Base-by-base conservation (phyloP, 2,888 invertebrate genomes). In the Plebejus melissa region DNA sequence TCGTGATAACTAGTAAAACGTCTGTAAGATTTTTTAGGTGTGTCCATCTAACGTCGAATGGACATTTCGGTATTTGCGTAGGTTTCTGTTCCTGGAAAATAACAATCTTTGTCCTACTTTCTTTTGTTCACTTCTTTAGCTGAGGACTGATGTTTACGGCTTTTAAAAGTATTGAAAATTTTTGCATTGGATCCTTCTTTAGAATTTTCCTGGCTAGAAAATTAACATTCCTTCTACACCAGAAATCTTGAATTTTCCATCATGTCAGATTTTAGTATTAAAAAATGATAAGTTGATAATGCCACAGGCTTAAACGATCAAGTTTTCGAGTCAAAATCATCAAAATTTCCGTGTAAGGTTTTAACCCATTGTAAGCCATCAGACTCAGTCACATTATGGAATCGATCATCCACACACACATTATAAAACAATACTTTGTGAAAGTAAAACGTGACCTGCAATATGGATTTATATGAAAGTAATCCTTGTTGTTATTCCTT, bases 371-470 rank as follows among this genome's bases (percentile, higher is more conserved):
- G 60, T 4, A 65, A 65, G 32, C 32, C 6, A 65, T 65, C 32
- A 65, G 28, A 65, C 60, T 65, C 28, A 16, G 32, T 28, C 28
- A 36, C 32, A 65, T 36, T 65, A 79, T 80, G 74, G 77, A 28
- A 32, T 65, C 9, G 50, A 36, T 38, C 4, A 54, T 74, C 54
- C 28, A 9, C 22, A 69, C 32, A 11, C 50, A 32, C 32, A 22
- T 28, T 41, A 16, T 54, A 32, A 22, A 16, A 50, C 22, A 50
- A 72, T 72, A 28, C 54, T 28, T 54, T 50, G 72, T 72, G 72
- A 72, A 72, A 72, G 72, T 72, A 13, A 72, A 72, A 72, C 72
- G 72, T 72, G 72, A 50, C 13, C 71, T 50, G 72, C 50, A 50
- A 70, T 72, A 72, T 54, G 54, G 54, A 72, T 72, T 54, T 72